These are phyloP conservation scores for Scolopax rusticola DNA, from an alignment of 2,797 vertebrate genomes.

Conservation along the genomic window DNA sequence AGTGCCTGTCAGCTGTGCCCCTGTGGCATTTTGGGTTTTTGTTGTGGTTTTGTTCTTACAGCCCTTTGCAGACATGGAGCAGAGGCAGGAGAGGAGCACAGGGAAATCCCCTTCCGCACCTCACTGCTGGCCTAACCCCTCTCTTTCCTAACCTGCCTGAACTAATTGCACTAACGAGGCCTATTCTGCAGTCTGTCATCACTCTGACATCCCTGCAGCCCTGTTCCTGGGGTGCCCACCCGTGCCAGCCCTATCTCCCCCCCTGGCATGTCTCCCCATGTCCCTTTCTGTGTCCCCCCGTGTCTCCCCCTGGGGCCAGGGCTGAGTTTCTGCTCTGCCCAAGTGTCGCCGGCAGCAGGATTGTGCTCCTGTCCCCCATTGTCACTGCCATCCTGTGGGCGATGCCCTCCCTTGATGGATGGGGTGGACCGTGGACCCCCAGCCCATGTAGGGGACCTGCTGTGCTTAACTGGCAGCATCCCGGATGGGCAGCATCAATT, in stretches of 20 bases:
- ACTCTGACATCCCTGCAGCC: background rate
- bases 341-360: background rate
- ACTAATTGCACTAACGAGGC: conserved; percentile 24
- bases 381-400: fast-evolving
- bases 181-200: background rate
- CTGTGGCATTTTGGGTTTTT: fast-evolving
- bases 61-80: background rate
- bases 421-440: background rate
- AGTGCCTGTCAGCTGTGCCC: fast-evolving
- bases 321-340: background rate
- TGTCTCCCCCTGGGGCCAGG: background rate
- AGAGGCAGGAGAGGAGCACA: background rate
- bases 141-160: conserved; percentile 60
- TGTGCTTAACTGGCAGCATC: background rate
- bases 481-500: background rate
- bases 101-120: conserved; percentile 54
- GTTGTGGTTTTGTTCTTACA: background rate
- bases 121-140: conserved; percentile 49
- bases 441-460: background rate
- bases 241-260: background rate
- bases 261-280: fast-evolving
- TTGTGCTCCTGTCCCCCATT: background rate
- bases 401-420: background rate
- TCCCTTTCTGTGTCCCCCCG: background rate
- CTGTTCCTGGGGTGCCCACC: background rate